phyloP scores from a whole-genome alignment of 2,113 vertebrate genomes.

The Myodes glareolus region DNA sequence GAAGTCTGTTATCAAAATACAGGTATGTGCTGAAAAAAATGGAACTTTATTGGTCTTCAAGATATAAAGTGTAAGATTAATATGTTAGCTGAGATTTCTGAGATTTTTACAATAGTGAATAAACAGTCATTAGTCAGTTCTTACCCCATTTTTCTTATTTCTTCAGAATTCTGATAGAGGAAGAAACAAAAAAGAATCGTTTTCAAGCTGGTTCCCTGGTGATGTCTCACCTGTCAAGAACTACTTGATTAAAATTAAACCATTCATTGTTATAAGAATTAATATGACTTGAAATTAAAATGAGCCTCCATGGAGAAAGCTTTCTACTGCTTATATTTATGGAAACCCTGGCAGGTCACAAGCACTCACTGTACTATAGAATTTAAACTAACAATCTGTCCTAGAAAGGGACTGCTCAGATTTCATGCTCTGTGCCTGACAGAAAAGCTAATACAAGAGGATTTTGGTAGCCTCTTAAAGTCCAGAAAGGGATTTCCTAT shows the following conservation, averaged over 20 bases:
- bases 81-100: not conserved
- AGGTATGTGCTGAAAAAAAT: not conserved
- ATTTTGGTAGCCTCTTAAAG: not conserved
- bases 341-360: not conserved
- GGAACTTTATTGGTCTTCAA: not conserved
- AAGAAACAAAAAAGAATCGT: not conserved
- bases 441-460: not conserved
- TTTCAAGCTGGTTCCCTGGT: not conserved
- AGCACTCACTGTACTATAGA: not conserved
- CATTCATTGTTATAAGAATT: constrained; percentile 74
- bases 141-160: constrained; percentile 43
- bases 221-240: constrained; percentile 46
- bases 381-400: constrained; percentile 41
- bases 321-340: constrained; percentile 46
- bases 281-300: constrained; percentile 72
- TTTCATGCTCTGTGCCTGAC: not conserved
- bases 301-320: not conserved
- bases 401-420: not conserved
- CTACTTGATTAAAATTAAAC: constrained; percentile 59
- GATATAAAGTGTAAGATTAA: not conserved
- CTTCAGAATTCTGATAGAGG: constrained; percentile 43
- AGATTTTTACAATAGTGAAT: not conserved
- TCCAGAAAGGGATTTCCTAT: not conserved
- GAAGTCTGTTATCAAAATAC: not conserved
- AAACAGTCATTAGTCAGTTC: not conserved